Base-by-base conservation (phyloP, 2,113 vertebrate genomes). In the Columba janthina region DNA sequence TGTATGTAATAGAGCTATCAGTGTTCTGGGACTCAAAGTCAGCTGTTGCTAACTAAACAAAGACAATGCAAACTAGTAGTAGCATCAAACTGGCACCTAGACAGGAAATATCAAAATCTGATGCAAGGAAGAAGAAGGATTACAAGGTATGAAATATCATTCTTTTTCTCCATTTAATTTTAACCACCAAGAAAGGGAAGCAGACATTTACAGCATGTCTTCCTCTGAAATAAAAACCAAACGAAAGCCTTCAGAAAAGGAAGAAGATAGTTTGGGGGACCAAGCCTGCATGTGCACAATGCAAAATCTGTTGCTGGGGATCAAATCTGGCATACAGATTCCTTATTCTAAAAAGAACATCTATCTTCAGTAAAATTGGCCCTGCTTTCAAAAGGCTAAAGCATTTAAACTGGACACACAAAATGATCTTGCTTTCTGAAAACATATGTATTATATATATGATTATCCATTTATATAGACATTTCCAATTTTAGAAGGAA, bases 391-490 rank as follows among this genome's bases (percentile, higher is more conserved):
- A 85, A 67, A 42, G 18, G 7, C 15, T 58, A 44, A 73, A 88
- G 24, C 14, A 53, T 85, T 82, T 81, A 9, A 74, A 71, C 13
- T 25, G 19, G 42, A 87, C 9, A 40, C 13, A n/a, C 1, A 46
- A 71, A 85, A 10, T 51, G 22, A 19, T 72, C 44, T 31, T 38
- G 20, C 38, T 53, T 57, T 51, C n/a, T 65, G n/a, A 48, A 69
- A 88, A 64, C 4, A 2, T 19, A 65, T 0, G 0, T 24, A 67
- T 51, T 36, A 60, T 11, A 76, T 4, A 21, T 17, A 36, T 4
- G 29, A 72, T 28, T 40, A 64, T 1, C 29, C 0, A 24, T 42
- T 79, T 79, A n/a, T 56, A 15, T 8, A 3, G 7, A 10, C 10
- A 36, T 25, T 85, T n/a, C 34, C 71, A 48, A 44, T 48, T 73